Percentiles rank a stretch among this genome's conserved stretches.
Evolutionary conservation across 1,140 invertebrate genomes (phyloP).

Genomic region (Habropoda laboriosa): DNA sequence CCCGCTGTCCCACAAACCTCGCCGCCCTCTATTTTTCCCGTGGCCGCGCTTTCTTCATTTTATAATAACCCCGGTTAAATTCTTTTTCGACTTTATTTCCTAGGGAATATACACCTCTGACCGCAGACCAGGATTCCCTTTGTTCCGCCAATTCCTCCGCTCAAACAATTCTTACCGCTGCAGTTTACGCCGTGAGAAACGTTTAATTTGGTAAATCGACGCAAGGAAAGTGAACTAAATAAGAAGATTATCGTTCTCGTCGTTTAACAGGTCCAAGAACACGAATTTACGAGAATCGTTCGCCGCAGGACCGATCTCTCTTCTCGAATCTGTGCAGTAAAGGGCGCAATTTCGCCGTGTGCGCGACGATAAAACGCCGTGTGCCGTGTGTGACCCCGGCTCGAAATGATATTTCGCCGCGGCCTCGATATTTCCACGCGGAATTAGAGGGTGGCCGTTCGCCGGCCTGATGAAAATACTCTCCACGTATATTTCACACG

Average conservation of each 20-base stretch:
- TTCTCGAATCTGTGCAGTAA: background rate
- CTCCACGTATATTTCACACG: background rate
- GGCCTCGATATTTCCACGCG: slow-evolving; percentile 1
- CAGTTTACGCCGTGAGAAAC: background rate
- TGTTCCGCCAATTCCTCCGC: background rate
- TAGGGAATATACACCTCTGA: slow-evolving; percentile 1
- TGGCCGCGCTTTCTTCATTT: background rate
- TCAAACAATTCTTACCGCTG: background rate
- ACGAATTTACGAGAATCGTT: background rate
- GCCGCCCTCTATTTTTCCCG: background rate
- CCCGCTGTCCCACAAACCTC: slow-evolving; percentile 24
- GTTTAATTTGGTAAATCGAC: too few relatives aligned
- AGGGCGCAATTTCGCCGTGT: slow-evolving; percentile 1
- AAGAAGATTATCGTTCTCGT: too few relatives aligned
- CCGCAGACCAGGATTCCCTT: background rate
- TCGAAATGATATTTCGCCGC: background rate
- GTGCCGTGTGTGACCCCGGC: too few relatives aligned
- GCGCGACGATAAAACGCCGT: background rate
- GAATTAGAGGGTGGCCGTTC: background rate
- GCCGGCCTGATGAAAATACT: background rate
- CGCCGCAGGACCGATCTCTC: too few relatives aligned
- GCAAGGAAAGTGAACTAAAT: too few relatives aligned
- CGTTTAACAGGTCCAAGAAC: background rate
- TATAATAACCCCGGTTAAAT: slow-evolving; percentile 40
- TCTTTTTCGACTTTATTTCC: slow-evolving; percentile 40